Conservation (phyloP, 2,113 vertebrate species). For the Thalassoma bifasciatum region DNA sequence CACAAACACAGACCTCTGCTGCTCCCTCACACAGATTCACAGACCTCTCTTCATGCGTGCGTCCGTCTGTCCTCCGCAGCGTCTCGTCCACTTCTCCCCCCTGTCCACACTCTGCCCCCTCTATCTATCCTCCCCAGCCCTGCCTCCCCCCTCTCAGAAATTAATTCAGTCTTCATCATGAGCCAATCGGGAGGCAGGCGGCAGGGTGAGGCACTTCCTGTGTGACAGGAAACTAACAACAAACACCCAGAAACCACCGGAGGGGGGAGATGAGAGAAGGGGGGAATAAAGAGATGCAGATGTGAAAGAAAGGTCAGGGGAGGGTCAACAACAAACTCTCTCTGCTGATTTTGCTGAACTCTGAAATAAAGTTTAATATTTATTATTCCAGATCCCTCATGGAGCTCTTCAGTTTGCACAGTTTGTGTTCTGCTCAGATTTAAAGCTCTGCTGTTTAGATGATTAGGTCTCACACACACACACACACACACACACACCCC, state of each 20-base stretch:
- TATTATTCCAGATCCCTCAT: too few relatives aligned
- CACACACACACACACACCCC: too few relatives aligned
- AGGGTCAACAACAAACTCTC: slow-evolving; percentile 9
- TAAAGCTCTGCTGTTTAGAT: too few relatives aligned
- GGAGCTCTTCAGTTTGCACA: too few relatives aligned
- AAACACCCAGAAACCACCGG: slow-evolving; percentile 67
- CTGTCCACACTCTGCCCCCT: slow-evolving; percentile 19
- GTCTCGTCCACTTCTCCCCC: slow-evolving; percentile 15
- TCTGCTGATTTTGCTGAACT: too few relatives aligned
- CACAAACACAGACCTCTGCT: too few relatives aligned
- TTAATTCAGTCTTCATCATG: slow-evolving; percentile 72
- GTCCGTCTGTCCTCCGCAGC: slow-evolving; percentile 12
- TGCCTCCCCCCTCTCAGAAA: slow-evolving; percentile 31
- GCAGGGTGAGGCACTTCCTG: slow-evolving; percentile 85
- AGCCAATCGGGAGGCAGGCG: slow-evolving; percentile 74
- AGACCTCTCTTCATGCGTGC: background rate
- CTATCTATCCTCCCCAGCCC: slow-evolving; percentile 62
- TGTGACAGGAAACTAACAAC: slow-evolving; percentile 84
- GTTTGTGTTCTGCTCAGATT: too few relatives aligned
- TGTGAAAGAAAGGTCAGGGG: slow-evolving; percentile 49
- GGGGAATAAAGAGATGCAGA: slow-evolving; percentile 57
- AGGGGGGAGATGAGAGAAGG: slow-evolving; percentile 33
- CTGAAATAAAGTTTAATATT: too few relatives aligned
- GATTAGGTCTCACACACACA: too few relatives aligned
- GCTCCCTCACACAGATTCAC: background rate